Conservation (phyloP, 2,113 vertebrate species). For the Hypomesus transpacificus region DNA sequence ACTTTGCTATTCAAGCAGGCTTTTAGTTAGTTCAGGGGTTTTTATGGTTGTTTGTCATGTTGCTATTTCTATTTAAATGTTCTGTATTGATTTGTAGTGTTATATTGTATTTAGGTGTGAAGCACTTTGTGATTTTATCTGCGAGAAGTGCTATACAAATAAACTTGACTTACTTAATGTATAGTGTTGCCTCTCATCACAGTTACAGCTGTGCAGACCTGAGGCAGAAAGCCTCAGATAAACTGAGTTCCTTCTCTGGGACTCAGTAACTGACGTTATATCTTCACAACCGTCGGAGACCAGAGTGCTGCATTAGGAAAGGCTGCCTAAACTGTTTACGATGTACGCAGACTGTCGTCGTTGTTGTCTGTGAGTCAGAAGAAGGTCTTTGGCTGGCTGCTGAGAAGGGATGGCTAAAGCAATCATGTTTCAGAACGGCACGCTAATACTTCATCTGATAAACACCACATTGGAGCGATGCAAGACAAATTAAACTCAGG, state of each 20-base stretch:
- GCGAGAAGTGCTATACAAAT: no score
- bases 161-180: no score
- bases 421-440: background rate
- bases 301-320: background rate
- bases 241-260: background rate
- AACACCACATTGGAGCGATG: background rate
- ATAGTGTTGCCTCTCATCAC: no score
- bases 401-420: background rate
- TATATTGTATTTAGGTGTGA: no score
- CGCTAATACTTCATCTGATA: conserved; percentile 1
- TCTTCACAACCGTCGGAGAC: background rate
- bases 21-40: no score
- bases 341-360: background rate
- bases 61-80: no score
- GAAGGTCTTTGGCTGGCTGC: background rate
- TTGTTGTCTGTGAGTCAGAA: background rate
- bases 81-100: no score
- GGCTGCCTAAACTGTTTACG: background rate
- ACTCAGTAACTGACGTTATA: background rate
- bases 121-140: no score
- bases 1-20: no score
- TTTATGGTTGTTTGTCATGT: no score
- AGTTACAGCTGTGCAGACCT: no score
- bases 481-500: background rate
- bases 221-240: background rate